Base-by-base conservation (phyloP, 2,888 invertebrate genomes). In the Latheticus oryzae region DNA sequence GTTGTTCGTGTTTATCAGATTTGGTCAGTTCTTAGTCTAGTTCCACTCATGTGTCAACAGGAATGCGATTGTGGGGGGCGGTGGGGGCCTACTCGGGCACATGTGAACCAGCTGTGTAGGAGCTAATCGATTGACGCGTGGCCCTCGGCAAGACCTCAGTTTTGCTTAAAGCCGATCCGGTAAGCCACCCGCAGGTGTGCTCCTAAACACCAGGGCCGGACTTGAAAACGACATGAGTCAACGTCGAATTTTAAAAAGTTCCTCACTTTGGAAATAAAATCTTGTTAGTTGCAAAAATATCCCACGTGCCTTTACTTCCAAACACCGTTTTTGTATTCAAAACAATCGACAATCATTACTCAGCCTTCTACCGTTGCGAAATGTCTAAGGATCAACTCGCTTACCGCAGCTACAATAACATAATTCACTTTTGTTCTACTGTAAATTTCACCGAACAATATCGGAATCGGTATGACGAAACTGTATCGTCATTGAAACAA, bases 101-200 rank as follows among this genome's bases (percentile, higher is more conserved):
- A 64, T 69, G 68, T 66, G 67, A 63, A 64, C 62, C 71, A 71
- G 69, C 67, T 70, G 69, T 63, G 65, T 60, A 58, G 67, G 67
- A 70, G 68, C 67, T 71, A 70, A 73, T 71, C 71, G 73, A 72
- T 70, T 72, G 73, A 72, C 73, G 72, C 73, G 73, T 73, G 73
- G 71, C 72, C 53, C 58, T 54, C 47, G 47, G 52, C 57, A 11
- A 57, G 26, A 38, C 37, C 50, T 37, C 38, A 45, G 30, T 45
- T 50, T 37, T 17, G 37, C 37, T 55, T 33, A 40, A 48, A 55
- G 51, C 50, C 57, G 37, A 53, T 53, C 54, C 59, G 59, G 59
- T 59, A 59, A 59, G 50, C 59, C 59, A 59, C 59, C 59, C 59
- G 59, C 59, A 59, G 59, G 59, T 59, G 59, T 59, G 45, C 53